Evolutionary conservation across 1,140 invertebrate genomes (phyloP), one percentile per base, ranked within the genome.

Genomic region (Hylaeus volcanicus): DNA sequence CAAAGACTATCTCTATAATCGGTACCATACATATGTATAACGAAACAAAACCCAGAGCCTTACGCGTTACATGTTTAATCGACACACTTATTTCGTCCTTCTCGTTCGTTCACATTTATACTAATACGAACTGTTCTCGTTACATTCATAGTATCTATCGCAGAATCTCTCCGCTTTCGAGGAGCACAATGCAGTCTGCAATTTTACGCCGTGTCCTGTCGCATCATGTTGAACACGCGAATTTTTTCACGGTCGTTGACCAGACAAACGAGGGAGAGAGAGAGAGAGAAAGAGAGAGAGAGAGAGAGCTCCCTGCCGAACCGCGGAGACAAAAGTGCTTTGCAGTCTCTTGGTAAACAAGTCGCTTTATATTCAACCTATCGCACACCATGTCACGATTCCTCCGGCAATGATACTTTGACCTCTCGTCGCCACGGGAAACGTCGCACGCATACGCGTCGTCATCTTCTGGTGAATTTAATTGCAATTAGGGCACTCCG

Each of bases 171-270:
- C 12, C 26, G 5, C 37, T 60, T 51, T 6, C 45, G 26, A 12
- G 37, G 37, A 14, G 64, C 45, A 60, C 14, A 69, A 71, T 15
- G 53, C 65, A 71, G 37, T 8, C 45, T n/a, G 45, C n/a, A n/a
- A 78, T 73, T 74, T 74, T 43, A 39, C 73, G 5, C 41, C 9
- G 51, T 15, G 15, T 74, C n/a, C 60, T 79, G 55, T 68, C 64
- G 78, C 43, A 53, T 75, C 45, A 3, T 39, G 64, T 60, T 61
- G 55, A 74, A 79, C 26, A 51, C n/a, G 61, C 11, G 65, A 80
- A 79, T 79, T 79, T 79, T 79, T 82, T 71, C 41, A 64, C 64
- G 81, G 81, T 82, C 76, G 53, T 79, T 79, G 69, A 82, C 69
- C 81, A 73, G 65, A 5, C 26, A 26, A 26, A 26, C 26, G 26